phyloP scores from a whole-genome alignment of 2,797 vertebrate species.

The Linurgus olivaceus region DNA sequence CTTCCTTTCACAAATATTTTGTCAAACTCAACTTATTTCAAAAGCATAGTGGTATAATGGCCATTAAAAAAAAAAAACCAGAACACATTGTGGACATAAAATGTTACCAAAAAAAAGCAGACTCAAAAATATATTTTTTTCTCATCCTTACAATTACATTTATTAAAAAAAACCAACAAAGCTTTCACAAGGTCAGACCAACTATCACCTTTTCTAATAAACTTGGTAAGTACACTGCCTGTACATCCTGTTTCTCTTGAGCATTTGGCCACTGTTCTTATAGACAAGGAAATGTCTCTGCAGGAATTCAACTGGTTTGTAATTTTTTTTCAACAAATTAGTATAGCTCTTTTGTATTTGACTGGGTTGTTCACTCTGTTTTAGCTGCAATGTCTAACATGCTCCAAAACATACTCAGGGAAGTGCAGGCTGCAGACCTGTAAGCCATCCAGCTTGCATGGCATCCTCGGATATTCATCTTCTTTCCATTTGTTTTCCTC shows the following conservation, averaged over 20 bases:
- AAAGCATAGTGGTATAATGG: slow-evolving; percentile 27
- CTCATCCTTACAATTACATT: slow-evolving; percentile 6
- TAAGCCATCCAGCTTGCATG: slow-evolving; percentile 98
- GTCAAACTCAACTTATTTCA: slow-evolving; percentile 51
- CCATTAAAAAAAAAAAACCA: not conserved
- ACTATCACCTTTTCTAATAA: slow-evolving; percentile 65
- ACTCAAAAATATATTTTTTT: slow-evolving; percentile 40
- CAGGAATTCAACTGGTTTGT: slow-evolving; percentile 13
- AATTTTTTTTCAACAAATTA: not conserved
- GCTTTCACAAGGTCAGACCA: slow-evolving; percentile 61
- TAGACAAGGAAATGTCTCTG: slow-evolving; percentile 40
- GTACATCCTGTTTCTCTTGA: slow-evolving; percentile 45
- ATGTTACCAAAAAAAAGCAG: slow-evolving; percentile 62
- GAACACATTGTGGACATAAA: slow-evolving; percentile 24
- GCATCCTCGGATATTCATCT: slow-evolving; percentile 98
- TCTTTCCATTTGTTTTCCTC: slow-evolving; percentile 99
- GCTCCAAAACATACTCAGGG: slow-evolving; percentile 95
- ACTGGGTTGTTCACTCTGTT: not conserved
- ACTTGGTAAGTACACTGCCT: slow-evolving; percentile 49
- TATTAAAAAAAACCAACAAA: slow-evolving; percentile 10
- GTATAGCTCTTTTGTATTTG: not conserved
- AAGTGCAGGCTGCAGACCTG: slow-evolving; percentile 99
- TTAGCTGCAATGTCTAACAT: slow-evolving; percentile 95
- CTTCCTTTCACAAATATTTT: slow-evolving; percentile 44
- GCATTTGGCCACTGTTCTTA: slow-evolving; percentile 48